A percentile compares a stretch with the other conserved stretches of the same genome.
phyloP scores from a whole-genome alignment of 2,113 vertebrate species.

The Aplodontia rufa region DNA sequence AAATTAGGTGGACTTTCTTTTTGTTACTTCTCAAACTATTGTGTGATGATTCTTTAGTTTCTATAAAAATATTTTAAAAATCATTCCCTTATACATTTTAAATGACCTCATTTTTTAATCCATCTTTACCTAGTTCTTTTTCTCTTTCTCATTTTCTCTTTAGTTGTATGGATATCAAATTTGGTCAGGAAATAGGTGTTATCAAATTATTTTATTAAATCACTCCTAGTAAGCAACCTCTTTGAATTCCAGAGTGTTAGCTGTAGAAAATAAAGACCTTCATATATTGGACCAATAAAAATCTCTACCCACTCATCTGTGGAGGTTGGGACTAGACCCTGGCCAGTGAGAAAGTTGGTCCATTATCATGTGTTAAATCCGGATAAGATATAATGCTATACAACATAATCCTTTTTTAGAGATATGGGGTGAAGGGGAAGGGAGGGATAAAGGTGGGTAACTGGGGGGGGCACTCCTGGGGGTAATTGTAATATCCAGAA shows the following conservation, averaged over 20 bases:
- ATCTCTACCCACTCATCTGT: too few species aligned
- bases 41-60: not conserved
- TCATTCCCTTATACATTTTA: not conserved
- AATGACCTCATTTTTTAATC: conserved; percentile 12
- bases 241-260: not conserved
- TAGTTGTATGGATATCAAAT: not conserved
- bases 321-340: too few species aligned
- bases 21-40: conserved; percentile 27
- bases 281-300: not conserved
- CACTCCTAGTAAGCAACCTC: not conserved
- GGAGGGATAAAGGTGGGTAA: too few species aligned
- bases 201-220: not conserved
- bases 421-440: too few species aligned
- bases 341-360: too few species aligned
- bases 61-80: not conserved
- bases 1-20: not conserved
- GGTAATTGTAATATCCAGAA: too few species aligned
- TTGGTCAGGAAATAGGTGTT: not conserved
- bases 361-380: too few species aligned
- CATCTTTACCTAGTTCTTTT: not conserved
- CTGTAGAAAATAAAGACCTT: not conserved
- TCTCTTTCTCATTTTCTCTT: not conserved
- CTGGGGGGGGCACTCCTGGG: too few species aligned
- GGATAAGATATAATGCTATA: too few species aligned
- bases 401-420: too few species aligned